A percentile compares a stretch with the other conserved stretches of the same genome.
Evolutionary conservation across 2,888 invertebrate species (phyloP).

Genomic region (Danaus chrysippus): DNA sequence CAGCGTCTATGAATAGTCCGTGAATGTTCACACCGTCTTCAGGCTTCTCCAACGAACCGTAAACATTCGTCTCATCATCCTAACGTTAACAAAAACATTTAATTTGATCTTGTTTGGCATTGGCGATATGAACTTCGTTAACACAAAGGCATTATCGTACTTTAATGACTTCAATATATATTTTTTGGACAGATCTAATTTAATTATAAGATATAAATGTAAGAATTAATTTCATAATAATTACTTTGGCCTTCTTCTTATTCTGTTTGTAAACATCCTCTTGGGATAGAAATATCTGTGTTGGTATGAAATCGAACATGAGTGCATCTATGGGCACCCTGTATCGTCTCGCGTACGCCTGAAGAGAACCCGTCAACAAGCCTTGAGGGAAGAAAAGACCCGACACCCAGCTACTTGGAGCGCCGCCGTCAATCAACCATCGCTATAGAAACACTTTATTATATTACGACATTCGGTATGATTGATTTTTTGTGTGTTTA

Average conservation of each 20-base stretch:
- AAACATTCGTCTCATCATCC: conserved; percentile 55
- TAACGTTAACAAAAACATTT: conserved; percentile 8
- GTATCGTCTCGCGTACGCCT: conserved; percentile 92
- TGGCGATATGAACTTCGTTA: no score
- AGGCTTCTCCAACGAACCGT: conserved; percentile 76
- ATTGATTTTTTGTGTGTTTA: background rate
- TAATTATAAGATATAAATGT: no score
- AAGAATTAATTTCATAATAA: background rate
- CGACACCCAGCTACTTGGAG: conserved; percentile 93
- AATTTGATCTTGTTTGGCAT: no score
- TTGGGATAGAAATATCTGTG: conserved; percentile 79
- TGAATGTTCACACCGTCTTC: conserved; percentile 86
- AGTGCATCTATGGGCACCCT: conserved; percentile 92
- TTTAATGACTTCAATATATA: no score
- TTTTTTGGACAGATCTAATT: no score
- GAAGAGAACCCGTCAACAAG: conserved; percentile 92
- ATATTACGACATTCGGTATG: no score
- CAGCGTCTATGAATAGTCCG: conserved; percentile 93
- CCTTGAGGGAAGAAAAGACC: conserved; percentile 97
- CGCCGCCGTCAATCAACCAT: conserved; percentile 85
- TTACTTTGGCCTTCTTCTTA: conserved; percentile 49
- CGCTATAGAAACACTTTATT: conserved; percentile 62
- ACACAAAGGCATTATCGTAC: no score
- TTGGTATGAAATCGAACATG: conserved; percentile 88
- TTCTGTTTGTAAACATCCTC: conserved; percentile 80